Conservation (phyloP, 2,888 invertebrate species). For the Andrena camellia region DNA sequence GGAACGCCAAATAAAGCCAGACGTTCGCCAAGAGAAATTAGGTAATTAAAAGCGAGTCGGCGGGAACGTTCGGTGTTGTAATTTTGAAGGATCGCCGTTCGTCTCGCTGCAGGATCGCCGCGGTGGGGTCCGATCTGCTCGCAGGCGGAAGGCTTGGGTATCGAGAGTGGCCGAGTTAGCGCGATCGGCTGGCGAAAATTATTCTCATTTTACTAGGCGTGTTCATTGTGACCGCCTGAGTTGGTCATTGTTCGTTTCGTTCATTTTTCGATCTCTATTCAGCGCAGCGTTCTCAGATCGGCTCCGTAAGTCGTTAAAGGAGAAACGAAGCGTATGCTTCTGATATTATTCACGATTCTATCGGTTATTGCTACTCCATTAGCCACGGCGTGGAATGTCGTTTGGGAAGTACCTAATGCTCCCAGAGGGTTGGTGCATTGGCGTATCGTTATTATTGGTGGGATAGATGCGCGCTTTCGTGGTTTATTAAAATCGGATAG, state of each 20-base stretch:
- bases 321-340: constrained; percentile 4
- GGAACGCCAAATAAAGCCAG: constrained; percentile 69
- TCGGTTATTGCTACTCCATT: neutral
- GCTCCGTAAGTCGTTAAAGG: neutral
- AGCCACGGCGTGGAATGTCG: neutral
- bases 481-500: constrained; percentile 57
- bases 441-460: constrained; percentile 12
- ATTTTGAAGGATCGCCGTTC: constrained; percentile 4
- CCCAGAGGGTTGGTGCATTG: neutral
- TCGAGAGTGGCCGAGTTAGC: constrained; percentile 6
- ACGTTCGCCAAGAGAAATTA: constrained; percentile 54
- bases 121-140: neutral
- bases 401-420: neutral
- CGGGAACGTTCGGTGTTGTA: neutral
- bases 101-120: neutral
- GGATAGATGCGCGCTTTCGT: constrained; percentile 44
- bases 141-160: neutral
- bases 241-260: neutral
- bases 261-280: neutral
- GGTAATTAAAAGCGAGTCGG: constrained; percentile 55
- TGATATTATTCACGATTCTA: constrained; percentile 23
- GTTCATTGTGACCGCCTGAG: neutral
- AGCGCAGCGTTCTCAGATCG: neutral
- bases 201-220: neutral
- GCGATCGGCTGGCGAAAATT: neutral